Percentiles rank a stretch among this genome's conserved stretches.
These are phyloP conservation scores for Thymelicus lineola DNA, from an alignment of 2,888 invertebrate genomes.

Conservation along the genomic window DNA sequence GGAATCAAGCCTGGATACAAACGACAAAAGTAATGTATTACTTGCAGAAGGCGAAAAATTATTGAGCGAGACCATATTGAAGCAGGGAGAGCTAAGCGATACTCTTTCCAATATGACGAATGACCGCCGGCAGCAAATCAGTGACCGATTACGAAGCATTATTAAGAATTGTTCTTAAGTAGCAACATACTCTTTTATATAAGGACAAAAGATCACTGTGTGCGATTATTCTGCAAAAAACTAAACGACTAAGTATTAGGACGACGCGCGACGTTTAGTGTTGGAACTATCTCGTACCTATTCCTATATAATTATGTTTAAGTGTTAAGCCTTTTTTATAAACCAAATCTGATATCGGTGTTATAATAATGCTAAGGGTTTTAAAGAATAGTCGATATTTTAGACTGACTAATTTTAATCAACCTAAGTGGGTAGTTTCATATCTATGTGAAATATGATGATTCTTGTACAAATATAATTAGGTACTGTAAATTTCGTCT, in stretches of 20 bases:
- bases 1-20: neutral
- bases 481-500: no score
- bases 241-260: no score
- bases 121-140: conserved; percentile 17
- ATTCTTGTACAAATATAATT: no score
- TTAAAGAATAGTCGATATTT: neutral
- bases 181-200: neutral
- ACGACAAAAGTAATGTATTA: conserved; percentile 9
- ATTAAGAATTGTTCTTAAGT: neutral
- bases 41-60: conserved; percentile 9
- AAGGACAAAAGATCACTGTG: no score
- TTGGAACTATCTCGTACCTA: no score
- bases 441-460: neutral
- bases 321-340: no score
- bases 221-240: no score
- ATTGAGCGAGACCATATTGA: neutral
- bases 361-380: neutral
- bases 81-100: neutral
- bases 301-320: no score
- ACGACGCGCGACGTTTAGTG: no score
- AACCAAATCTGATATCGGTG: neutral
- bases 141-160: conserved; percentile 25
- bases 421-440: neutral
- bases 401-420: conserved; percentile 1
- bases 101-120: conserved; percentile 10